phyloP scores from a whole-genome alignment of 2,113 vertebrate genomes.

The Lophius piscatorius region DNA sequence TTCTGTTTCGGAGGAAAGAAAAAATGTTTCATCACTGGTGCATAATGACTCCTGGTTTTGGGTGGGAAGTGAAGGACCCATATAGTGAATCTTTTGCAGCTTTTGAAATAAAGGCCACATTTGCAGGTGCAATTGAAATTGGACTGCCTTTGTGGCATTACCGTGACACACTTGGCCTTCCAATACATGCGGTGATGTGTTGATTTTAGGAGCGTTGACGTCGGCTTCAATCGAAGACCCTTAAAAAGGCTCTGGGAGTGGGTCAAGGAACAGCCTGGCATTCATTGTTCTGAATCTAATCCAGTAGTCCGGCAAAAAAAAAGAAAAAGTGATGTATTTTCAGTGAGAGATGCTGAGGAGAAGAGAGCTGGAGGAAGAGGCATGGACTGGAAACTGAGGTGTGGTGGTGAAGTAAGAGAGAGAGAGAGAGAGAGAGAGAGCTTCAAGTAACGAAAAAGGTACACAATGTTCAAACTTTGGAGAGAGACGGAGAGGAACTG shows the following conservation, averaged over 20 bases:
- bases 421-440: background rate
- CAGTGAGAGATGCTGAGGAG: background rate
- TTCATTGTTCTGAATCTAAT: no score
- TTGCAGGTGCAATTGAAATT: background rate
- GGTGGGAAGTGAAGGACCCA: no score
- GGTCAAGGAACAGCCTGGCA: background rate
- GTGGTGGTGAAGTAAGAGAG: background rate
- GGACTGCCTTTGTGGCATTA: background rate
- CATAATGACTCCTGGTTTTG: no score
- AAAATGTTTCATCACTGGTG: no score
- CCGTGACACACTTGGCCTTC: no score
- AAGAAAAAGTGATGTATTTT: background rate
- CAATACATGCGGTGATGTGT: no score
- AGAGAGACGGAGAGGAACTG: slow-evolving; percentile 19
- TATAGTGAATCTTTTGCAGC: no score
- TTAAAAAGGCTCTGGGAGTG: background rate
- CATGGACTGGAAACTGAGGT: background rate
- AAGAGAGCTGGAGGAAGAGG: no score
- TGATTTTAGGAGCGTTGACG: background rate
- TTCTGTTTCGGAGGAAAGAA: no score
- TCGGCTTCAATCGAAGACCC: no score
- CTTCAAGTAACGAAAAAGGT: no score
- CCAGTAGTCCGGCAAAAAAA: no score
- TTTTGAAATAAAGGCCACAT: background rate
- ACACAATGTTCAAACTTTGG: slow-evolving; percentile 25